Evolutionary conservation across 2,888 invertebrate species (phyloP).

Genomic region (Dicyrtomina minuta): DNA sequence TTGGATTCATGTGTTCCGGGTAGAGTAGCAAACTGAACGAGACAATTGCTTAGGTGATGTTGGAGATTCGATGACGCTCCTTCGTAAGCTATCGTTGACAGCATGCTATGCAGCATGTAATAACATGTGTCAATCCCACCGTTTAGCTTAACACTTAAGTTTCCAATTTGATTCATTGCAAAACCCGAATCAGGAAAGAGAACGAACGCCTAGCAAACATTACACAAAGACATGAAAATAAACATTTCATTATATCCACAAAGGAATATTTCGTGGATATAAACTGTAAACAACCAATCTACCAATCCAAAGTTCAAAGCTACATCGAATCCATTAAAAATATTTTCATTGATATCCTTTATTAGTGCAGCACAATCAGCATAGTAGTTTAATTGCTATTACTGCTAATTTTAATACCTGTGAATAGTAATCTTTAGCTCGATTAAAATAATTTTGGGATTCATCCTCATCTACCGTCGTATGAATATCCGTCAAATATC

Average conservation of each 20-base stretch:
- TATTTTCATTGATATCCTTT: too few species aligned
- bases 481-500: constrained; percentile 47
- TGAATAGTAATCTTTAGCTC: constrained; percentile 46
- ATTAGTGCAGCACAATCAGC: too few species aligned
- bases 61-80: constrained; percentile 45
- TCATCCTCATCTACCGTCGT: constrained; percentile 28
- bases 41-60: constrained; percentile 41
- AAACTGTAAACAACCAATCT: not conserved
- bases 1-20: constrained; percentile 45
- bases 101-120: constrained; percentile 49
- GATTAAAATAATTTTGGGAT: constrained; percentile 30
- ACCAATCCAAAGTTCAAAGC: too few species aligned
- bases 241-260: too few species aligned
- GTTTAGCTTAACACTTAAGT: constrained; percentile 41
- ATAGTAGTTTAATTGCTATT: too few species aligned
- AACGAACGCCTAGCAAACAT: constrained; percentile 40
- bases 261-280: not conserved
- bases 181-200: constrained; percentile 45
- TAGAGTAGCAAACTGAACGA: constrained; percentile 46
- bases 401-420: too few species aligned
- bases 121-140: constrained; percentile 45
- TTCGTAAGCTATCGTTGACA: constrained; percentile 43
- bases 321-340: too few species aligned
- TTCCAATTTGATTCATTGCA: constrained; percentile 49
- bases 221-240: too few species aligned